Conservation (phyloP, 2,797 vertebrate species). For the Acropternis orthonyx region DNA sequence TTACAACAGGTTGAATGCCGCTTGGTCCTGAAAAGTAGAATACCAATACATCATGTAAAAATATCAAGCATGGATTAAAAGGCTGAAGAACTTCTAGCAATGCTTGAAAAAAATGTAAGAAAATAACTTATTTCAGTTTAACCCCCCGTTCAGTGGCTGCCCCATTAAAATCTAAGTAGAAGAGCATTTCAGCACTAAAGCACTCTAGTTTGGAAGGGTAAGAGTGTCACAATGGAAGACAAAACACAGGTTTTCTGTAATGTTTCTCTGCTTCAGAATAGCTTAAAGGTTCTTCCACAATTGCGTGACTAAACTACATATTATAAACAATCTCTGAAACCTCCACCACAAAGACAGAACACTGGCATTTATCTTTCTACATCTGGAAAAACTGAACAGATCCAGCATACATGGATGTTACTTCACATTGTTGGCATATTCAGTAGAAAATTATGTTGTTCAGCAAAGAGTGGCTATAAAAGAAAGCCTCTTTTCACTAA, state of each 20-base stretch:
- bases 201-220: not conserved
- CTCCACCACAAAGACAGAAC: not conserved
- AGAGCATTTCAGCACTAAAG: not conserved
- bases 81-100: not conserved
- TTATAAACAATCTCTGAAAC: not conserved
- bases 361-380: not conserved
- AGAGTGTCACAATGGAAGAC: not conserved
- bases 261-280: not conserved
- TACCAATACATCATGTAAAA: not conserved
- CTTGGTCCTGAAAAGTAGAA: slow-evolving; percentile 85
- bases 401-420: not conserved
- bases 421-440: not conserved
- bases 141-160: not conserved
- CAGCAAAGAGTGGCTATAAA: not conserved
- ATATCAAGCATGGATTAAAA: not conserved
- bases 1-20: slow-evolving; percentile 83
- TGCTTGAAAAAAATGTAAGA: not conserved
- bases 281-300: not conserved
- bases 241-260: not conserved
- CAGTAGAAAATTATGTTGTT: not conserved
- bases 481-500: not conserved
- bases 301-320: not conserved
- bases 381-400: not conserved
- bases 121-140: not conserved
- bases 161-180: not conserved